Conservation (phyloP, 1,140 invertebrate species). For the Lamellibrachia luymesi region DNA sequence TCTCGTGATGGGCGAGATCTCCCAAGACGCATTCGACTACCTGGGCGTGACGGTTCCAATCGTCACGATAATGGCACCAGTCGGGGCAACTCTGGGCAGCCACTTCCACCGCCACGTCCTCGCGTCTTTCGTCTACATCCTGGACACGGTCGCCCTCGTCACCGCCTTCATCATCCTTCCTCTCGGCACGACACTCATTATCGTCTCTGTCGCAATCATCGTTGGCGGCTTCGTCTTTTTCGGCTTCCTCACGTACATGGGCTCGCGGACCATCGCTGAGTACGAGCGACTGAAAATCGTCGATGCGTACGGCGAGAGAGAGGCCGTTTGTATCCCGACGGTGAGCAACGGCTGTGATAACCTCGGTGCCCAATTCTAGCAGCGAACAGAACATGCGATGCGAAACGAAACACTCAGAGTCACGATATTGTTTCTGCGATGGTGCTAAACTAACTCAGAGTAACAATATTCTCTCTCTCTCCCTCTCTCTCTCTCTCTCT, state of each 20-base stretch:
- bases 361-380: not conserved
- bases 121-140: constrained; percentile 42
- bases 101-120: constrained; percentile 50
- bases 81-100: constrained; percentile 45
- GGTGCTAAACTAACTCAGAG: too few species aligned
- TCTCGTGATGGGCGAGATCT: constrained; percentile 45
- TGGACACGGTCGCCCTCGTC: constrained; percentile 42
- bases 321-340: not conserved
- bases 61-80: constrained; percentile 39
- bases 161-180: constrained; percentile 38
- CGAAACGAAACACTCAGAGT: not conserved
- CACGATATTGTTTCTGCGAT: not conserved
- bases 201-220: constrained; percentile 18
- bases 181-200: not conserved
- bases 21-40: constrained; percentile 43
- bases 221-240: constrained; percentile 21
- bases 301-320: not conserved
- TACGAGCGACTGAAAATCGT: not conserved
- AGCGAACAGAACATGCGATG: not conserved
- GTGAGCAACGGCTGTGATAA: not conserved
- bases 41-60: constrained; percentile 45
- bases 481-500: too few species aligned
- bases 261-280: not conserved
- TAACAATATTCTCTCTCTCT: too few species aligned
- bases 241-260: constrained; percentile 17